These are phyloP conservation scores for Phragmatobia fuliginosa DNA, from an alignment of 2,888 invertebrate genomes.

Conservation along the genomic window DNA sequence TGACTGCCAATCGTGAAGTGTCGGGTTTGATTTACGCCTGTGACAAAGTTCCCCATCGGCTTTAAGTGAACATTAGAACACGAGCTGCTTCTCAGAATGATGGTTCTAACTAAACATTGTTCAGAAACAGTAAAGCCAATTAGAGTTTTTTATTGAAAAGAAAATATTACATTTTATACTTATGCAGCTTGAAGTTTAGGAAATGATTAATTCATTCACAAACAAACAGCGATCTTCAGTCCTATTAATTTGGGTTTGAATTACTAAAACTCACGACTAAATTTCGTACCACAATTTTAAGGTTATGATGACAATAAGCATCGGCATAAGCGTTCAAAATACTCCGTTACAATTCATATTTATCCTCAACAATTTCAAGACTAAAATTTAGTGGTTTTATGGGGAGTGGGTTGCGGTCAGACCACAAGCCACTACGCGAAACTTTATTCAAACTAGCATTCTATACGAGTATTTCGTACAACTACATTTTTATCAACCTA, in stretches of 20 bases:
- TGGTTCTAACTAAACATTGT: not conserved
- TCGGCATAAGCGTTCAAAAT: too few relatives aligned
- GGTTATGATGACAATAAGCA: too few relatives aligned
- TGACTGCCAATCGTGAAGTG: too few relatives aligned
- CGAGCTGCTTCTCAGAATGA: not conserved
- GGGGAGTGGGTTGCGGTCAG: conserved; percentile 22
- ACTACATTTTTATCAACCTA: not conserved
- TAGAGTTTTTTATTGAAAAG: too few relatives aligned
- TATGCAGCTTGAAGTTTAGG: too few relatives aligned
- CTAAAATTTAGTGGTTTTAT: conserved; percentile 30
- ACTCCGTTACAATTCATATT: conserved; percentile 5
- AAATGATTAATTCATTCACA: too few relatives aligned
- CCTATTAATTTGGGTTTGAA: too few relatives aligned
- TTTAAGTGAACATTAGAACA: not conserved
- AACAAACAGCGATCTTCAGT: not conserved
- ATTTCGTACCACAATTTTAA: not conserved
- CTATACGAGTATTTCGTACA: not conserved
- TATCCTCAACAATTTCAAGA: conserved; percentile 8
- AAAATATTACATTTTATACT: not conserved
- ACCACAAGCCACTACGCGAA: conserved; percentile 25
- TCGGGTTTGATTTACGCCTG: too few relatives aligned
- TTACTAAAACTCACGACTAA: too few relatives aligned
- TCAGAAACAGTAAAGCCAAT: too few relatives aligned
- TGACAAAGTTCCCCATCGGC: too few relatives aligned
- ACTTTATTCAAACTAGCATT: conserved; percentile 15